Percentiles rank a stretch among this genome's conserved stretches.
Evolutionary conservation across 2,113 vertebrate genomes (phyloP).

Genomic region (Helogale parvula): DNA sequence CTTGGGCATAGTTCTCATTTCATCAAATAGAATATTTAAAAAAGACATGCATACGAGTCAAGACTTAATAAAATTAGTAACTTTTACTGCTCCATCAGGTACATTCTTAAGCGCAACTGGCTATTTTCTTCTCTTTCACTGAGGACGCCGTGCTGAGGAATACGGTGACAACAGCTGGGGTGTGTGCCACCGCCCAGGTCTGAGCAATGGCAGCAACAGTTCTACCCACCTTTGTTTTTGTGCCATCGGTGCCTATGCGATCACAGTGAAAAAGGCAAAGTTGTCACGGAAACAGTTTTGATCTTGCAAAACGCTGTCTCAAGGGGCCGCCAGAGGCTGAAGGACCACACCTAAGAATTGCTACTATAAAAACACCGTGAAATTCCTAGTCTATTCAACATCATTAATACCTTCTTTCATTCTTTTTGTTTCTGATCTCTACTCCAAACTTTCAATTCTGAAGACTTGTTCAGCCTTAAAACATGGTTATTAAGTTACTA

Average conservation of each 20-base stretch:
- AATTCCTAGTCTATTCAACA: neutral
- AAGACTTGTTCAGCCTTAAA: neutral
- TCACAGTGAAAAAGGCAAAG: neutral
- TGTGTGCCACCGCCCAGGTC: neutral
- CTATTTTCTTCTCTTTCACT: neutral
- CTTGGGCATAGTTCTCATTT: neutral
- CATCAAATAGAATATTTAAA: neutral
- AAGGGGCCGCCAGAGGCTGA: neutral
- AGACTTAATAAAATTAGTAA: neutral
- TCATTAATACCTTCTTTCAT: neutral
- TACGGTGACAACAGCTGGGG: neutral
- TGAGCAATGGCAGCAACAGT: neutral
- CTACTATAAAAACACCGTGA: neutral
- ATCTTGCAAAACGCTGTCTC: neutral
- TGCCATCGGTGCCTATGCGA: neutral
- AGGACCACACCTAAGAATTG: neutral
- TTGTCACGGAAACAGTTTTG: neutral
- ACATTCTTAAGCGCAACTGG: neutral
- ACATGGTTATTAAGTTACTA: neutral
- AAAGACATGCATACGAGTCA: neutral
- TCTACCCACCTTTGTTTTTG: neutral
- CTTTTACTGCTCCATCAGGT: neutral
- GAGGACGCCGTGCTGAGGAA: rapidly evolving
- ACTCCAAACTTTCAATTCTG: neutral
- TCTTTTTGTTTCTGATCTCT: neutral